Conservation (phyloP, 2,888 invertebrate species). For the Tenthredo scrophulariae region DNA sequence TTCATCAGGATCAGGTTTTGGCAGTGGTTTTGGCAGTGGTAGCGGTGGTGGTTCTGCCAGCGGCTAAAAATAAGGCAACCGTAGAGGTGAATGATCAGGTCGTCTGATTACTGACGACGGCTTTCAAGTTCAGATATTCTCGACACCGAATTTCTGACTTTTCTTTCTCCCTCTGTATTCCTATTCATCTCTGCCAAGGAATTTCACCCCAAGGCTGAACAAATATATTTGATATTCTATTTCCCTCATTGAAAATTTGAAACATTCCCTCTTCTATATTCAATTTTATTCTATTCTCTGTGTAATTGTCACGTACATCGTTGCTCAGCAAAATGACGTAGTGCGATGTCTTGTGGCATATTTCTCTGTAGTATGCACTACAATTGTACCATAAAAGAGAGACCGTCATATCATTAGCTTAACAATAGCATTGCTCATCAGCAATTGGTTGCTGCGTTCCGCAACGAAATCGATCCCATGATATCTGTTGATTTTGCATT, state of each 20-base stretch:
- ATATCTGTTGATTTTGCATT: background rate
- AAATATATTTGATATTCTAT: background rate
- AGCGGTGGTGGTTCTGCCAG: too few relatives aligned
- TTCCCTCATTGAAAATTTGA: background rate
- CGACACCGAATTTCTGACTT: background rate
- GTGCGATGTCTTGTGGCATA: background rate
- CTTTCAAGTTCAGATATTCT: background rate
- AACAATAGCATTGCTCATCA: background rate
- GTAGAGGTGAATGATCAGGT: background rate
- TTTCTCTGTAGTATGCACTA: background rate
- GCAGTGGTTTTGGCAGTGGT: background rate
- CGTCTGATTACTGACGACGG: background rate
- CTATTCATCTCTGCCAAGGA: background rate
- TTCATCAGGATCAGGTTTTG: background rate
- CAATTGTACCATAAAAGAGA: background rate
- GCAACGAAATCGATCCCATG: background rate
- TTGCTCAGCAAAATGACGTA: background rate
- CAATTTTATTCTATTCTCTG: background rate
- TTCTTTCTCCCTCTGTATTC: background rate
- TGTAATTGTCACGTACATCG: background rate
- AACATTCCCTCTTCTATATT: background rate
- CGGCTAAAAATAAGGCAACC: background rate
- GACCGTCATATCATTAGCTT: background rate
- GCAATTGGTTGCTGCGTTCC: background rate
- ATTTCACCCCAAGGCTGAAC: background rate